These are phyloP conservation scores for Chirona hameri DNA, from an alignment of 2,888 invertebrate genomes.

Conservation along the genomic window DNA sequence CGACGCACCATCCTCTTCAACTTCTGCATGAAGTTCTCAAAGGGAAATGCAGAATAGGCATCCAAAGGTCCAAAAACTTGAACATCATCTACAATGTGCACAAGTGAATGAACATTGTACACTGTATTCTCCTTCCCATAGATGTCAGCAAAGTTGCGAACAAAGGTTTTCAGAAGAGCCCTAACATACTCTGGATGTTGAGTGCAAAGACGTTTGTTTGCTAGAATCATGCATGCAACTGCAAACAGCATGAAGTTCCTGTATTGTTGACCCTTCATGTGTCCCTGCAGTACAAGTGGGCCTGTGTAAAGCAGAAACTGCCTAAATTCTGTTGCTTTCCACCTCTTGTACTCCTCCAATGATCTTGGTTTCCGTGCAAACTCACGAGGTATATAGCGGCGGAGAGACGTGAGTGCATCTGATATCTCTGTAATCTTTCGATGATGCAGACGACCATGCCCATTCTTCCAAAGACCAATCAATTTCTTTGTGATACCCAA, in stretches of 20 bases:
- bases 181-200: background rate
- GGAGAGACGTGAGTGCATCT: background rate
- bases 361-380: background rate
- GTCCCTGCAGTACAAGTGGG: background rate
- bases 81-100: background rate
- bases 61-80: background rate
- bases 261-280: background rate
- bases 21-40: background rate
- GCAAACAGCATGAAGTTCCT: background rate
- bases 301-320: background rate
- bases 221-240: background rate
- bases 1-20: background rate
- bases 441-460: background rate
- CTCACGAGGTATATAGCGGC: background rate
- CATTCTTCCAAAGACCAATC: background rate
- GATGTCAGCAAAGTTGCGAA: background rate
- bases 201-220: background rate
- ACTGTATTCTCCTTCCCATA: background rate
- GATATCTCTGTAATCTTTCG: background rate
- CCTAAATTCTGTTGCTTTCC: background rate
- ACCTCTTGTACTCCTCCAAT: background rate
- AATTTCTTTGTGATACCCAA: background rate
- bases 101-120: background rate
- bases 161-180: background rate
- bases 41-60: background rate